Base-by-base conservation (phyloP, 1,140 invertebrate genomes). In the Drosophila leontia region DNA sequence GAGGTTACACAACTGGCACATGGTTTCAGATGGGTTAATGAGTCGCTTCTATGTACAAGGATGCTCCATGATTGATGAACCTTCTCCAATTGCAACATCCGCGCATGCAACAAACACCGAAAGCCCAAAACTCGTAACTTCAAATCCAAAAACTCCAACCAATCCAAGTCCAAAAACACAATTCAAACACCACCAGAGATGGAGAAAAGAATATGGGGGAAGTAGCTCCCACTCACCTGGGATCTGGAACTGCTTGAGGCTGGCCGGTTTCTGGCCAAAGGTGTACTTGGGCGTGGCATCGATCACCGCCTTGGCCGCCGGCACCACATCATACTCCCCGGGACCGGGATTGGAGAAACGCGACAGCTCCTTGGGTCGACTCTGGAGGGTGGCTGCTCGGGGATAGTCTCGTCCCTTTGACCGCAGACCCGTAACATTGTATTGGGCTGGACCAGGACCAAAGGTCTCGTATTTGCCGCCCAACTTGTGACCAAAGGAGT, bases 381-480 rank as follows among this genome's bases (percentile, higher is more conserved):
- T 95, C 87, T 97, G 96, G 41, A 98, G 93, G 3, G 96, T 96
- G 12, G 95, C 94, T 0, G 96, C 95, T 11, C 95, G 95, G n/a
- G 95, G 78, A 71, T 83, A 80, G 56, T 90, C 84, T 71, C 94
- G 94, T 94, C 97, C 97, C 95, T 97, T 97, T 47, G 96, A 94
- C 61, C 96, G 96, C 76, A 98, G 94, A 23, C 97, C 97, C 56
- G 96, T 96, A 15, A 98, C 95, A 92, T 97, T 97, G 92, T 98
- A 98, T 71, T 96, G 95, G 6, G 97, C 97, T 9, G 97, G 97
- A 23, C 97, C 97, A 2, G 97, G 97, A n/a, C 97, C 97, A 19
- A 94, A 92, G 91, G 94, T 93, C 34, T 93, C 94, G 60, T 92
- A 85, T 72, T 79, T 93, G 19, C 86, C 91, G n/a, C 93, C 93